Conservation (phyloP, 2,113 vertebrate species). For the Takifugu flavidus region DNA sequence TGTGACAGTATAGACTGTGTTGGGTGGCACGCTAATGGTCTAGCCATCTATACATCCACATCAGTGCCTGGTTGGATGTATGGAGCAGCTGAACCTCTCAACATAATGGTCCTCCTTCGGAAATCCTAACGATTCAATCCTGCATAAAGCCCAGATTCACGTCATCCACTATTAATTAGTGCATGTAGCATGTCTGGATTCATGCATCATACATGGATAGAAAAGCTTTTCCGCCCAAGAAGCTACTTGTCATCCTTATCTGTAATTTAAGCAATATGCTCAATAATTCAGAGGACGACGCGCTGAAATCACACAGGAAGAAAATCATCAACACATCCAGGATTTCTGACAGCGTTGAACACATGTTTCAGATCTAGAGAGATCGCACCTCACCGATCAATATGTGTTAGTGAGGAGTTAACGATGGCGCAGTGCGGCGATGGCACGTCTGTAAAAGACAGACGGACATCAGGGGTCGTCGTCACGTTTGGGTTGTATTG, state of each 20-base stretch:
- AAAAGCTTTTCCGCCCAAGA: slow-evolving; percentile 9
- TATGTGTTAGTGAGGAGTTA: slow-evolving; percentile 6
- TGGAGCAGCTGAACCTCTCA: no score
- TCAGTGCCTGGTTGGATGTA: no score
- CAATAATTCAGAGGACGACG: slow-evolving; percentile 7
- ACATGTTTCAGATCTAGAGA: slow-evolving; percentile 13
- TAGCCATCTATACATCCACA: no score
- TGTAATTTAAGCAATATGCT: background rate
- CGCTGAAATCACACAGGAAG: background rate
- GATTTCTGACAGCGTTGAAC: slow-evolving; percentile 17
- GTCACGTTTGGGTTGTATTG: no score
- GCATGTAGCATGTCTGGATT: slow-evolving; percentile 3
- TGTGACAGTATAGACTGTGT: no score
- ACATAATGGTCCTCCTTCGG: no score
- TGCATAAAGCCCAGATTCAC: slow-evolving; percentile 6
- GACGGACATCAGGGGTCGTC: background rate
- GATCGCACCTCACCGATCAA: slow-evolving; percentile 21
- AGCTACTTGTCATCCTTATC: background rate
- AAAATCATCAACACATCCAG: slow-evolving; percentile 11
- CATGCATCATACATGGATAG: slow-evolving; percentile 33
- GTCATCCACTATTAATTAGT: slow-evolving; percentile 29
- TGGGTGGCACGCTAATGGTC: no score
- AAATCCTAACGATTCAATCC: background rate
- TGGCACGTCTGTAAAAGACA: background rate
- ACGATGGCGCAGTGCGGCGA: background rate